These are phyloP conservation scores for Dichetophora obliterata DNA, from an alignment of 2,888 invertebrate species.

Conservation along the genomic window DNA sequence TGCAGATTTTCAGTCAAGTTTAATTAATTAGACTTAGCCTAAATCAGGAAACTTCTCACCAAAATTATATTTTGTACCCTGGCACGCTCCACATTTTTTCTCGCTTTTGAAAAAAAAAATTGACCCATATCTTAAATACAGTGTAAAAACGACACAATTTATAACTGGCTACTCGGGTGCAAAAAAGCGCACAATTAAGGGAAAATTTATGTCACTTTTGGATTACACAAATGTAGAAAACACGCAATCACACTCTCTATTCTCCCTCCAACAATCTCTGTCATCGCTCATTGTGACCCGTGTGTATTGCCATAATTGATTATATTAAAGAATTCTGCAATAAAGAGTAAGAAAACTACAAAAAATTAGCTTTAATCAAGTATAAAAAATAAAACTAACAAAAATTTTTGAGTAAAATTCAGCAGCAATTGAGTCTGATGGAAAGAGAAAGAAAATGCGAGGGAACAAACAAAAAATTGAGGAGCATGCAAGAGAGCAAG, in stretches of 20 bases:
- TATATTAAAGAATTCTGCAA: constrained; percentile 8
- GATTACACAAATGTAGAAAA: background rate
- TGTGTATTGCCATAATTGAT: constrained; percentile 14
- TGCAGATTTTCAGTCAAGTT: too few species aligned
- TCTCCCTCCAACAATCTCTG: background rate
- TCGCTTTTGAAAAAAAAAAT: background rate
- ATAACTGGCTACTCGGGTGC: too few species aligned
- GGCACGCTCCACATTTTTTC: too few species aligned
- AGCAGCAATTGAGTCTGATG: background rate
- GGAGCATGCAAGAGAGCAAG: background rate
- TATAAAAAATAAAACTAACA: background rate
- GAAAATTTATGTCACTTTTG: constrained; percentile 24
- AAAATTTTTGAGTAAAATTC: background rate
- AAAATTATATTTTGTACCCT: too few species aligned
- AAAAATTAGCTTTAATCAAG: too few species aligned
- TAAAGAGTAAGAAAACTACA: background rate
- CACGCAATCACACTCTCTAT: background rate
- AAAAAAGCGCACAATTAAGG: background rate
- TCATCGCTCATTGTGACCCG: too few species aligned
- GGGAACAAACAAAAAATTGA: background rate
- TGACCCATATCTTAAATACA: constrained; percentile 13
- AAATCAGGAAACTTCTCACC: too few species aligned
- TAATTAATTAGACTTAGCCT: too few species aligned
- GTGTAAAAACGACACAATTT: background rate
- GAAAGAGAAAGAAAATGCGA: background rate